phyloP scores from a whole-genome alignment of 2,113 vertebrate genomes.

The Dolichotis patagonum region DNA sequence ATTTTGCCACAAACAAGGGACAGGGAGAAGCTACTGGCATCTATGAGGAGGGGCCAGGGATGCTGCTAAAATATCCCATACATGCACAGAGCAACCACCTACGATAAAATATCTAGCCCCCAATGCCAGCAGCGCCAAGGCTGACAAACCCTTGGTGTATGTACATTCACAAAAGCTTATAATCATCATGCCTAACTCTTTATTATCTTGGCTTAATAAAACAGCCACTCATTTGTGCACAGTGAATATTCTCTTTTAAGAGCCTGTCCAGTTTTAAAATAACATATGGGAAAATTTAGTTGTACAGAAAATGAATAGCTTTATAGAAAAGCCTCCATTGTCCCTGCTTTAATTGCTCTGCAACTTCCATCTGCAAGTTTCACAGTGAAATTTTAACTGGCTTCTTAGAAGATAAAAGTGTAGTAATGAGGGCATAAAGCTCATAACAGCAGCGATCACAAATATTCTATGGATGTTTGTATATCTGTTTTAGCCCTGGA shows the following conservation, averaged over 20 bases:
- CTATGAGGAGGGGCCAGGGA: neutral
- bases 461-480: neutral
- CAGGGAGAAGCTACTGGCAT: neutral
- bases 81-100: neutral
- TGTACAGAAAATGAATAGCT: neutral
- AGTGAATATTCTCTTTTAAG: slow-evolving; percentile 25
- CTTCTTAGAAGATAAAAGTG: neutral
- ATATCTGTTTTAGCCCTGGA: neutral
- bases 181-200: neutral
- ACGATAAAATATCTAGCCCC: neutral
- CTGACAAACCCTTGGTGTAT: neutral
- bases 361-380: neutral
- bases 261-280: slow-evolving; percentile 43
- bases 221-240: neutral
- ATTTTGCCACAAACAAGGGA: neutral
- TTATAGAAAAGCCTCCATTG: neutral
- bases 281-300: neutral
- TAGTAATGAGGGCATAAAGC: neutral
- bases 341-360: neutral
- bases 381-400: neutral
- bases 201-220: slow-evolving; percentile 27
- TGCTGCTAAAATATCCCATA: neutral
- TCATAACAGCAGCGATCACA: neutral
- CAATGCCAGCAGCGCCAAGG: neutral
- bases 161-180: neutral